A percentile compares a stretch with the other conserved stretches of the same genome.
Evolutionary conservation across 2,888 invertebrate genomes (phyloP).

Genomic region (Orchesellides sinensis): DNA sequence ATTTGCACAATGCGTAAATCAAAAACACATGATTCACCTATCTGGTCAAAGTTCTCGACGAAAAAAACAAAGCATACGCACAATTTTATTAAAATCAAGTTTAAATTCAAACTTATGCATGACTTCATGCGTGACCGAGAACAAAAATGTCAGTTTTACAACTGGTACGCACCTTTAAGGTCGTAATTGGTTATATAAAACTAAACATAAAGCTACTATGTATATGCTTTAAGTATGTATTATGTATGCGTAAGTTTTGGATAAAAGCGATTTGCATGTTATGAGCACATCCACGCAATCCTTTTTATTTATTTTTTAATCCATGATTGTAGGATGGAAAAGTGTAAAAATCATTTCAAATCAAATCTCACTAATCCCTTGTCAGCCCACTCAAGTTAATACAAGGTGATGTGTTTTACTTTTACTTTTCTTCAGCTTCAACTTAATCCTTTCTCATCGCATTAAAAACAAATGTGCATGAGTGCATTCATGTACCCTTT

Average conservation of each 20-base stretch:
- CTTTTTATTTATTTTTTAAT: too few relatives aligned
- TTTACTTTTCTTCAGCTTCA: neutral
- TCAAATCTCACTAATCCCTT: neutral
- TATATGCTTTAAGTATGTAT: too few relatives aligned
- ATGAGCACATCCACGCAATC: too few relatives aligned
- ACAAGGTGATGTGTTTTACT: neutral
- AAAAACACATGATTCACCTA: neutral
- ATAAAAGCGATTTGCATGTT: too few relatives aligned
- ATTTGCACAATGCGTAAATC: neutral
- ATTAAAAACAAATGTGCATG: too few relatives aligned
- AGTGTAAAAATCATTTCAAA: neutral
- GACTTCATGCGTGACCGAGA: constrained; percentile 56
- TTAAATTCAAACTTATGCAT: constrained; percentile 36
- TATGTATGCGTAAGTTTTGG: too few relatives aligned
- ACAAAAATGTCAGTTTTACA: constrained; percentile 56
- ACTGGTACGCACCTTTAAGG: constrained; percentile 45
- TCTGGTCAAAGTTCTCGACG: constrained; percentile 31
- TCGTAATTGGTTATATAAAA: constrained; percentile 49
- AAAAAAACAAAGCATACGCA: constrained; percentile 18
- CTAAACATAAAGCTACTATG: neutral
- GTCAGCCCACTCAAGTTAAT: neutral
- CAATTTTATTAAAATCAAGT: constrained; percentile 40
- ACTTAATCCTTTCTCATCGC: neutral
- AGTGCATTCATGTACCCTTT: too few relatives aligned
- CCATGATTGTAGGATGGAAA: neutral